phyloP scores from a whole-genome alignment of 2,113 vertebrate genomes.

The Melanotaenia duboulayi region DNA sequence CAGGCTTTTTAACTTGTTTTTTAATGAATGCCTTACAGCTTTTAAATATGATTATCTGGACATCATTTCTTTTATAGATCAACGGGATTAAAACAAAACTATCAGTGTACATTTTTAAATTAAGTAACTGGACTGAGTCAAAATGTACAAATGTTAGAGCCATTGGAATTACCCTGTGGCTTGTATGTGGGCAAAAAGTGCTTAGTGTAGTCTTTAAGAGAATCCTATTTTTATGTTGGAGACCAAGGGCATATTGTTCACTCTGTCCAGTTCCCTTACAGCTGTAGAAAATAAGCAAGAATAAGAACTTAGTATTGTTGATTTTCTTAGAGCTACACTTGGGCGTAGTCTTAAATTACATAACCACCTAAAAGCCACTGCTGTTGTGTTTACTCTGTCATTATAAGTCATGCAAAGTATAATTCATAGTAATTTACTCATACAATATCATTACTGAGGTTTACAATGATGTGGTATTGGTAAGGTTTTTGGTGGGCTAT shows the following conservation, averaged over 20 bases:
- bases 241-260: neutral
- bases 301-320: slow-evolving; percentile 33
- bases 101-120: slow-evolving; percentile 11
- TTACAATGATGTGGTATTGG: slow-evolving; percentile 13
- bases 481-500: slow-evolving; percentile 11
- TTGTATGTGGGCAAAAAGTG: neutral
- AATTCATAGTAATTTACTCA: slow-evolving; percentile 53
- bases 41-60: neutral
- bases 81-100: neutral
- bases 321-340: slow-evolving; percentile 36
- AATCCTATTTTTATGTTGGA: neutral
- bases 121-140: neutral
- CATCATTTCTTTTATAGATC: neutral
- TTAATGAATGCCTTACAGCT: neutral
- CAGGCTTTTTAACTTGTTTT: neutral
- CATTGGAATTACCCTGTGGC: neutral
- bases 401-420: slow-evolving; percentile 41
- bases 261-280: slow-evolving; percentile 10
- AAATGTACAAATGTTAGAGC: neutral
- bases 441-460: slow-evolving; percentile 51
- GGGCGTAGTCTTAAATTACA: slow-evolving; percentile 54
- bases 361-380: slow-evolving; percentile 36
- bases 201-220: neutral
- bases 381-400: slow-evolving; percentile 51
- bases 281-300: neutral